Conservation (phyloP, 2,888 invertebrate species). For the Eledona agricola region DNA sequence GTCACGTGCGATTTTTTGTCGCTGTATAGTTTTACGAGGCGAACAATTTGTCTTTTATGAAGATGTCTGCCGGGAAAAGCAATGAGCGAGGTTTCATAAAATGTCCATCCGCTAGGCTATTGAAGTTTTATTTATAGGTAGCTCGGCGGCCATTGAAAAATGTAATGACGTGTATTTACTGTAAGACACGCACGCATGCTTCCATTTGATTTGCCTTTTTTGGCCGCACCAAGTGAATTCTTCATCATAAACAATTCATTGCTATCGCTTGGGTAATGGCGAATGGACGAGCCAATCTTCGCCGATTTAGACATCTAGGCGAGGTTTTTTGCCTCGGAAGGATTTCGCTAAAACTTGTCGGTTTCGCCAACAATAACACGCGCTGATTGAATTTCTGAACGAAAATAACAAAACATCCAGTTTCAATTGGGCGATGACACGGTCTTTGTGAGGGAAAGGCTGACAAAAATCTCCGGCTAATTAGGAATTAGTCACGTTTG, state of each 20-base stretch:
- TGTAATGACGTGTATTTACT: constrained; percentile 33
- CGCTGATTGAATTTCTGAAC: constrained; percentile 24
- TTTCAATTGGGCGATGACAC: constrained; percentile 18
- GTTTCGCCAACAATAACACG: constrained; percentile 17
- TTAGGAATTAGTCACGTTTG: constrained; percentile 23
- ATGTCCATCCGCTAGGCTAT: constrained; percentile 29
- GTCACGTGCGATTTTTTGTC: constrained; percentile 7
- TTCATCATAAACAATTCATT: constrained; percentile 20
- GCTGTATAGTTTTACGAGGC: constrained; percentile 5
- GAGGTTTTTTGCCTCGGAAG: constrained; percentile 14
- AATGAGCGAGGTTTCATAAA: constrained; percentile 17
- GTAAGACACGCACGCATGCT: constrained; percentile 35
- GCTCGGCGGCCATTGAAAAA: constrained; percentile 30
- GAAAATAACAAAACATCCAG: constrained; percentile 18
- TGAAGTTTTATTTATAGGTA: constrained; percentile 30
- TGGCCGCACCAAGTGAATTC: constrained; percentile 16
- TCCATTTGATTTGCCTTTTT: constrained; percentile 34
- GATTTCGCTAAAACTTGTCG: constrained; percentile 9
- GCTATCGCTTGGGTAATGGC: constrained; percentile 5
- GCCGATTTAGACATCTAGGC: constrained; percentile 20
- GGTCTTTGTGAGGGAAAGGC: constrained; percentile 5
- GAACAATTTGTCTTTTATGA: constrained; percentile 32
- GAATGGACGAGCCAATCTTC: constrained; percentile 12
- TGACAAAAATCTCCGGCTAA: constrained; percentile 20
- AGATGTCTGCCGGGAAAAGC: constrained; percentile 20